phyloP scores from a whole-genome alignment of 2,797 vertebrate species.

The Girardinus metallicus region DNA sequence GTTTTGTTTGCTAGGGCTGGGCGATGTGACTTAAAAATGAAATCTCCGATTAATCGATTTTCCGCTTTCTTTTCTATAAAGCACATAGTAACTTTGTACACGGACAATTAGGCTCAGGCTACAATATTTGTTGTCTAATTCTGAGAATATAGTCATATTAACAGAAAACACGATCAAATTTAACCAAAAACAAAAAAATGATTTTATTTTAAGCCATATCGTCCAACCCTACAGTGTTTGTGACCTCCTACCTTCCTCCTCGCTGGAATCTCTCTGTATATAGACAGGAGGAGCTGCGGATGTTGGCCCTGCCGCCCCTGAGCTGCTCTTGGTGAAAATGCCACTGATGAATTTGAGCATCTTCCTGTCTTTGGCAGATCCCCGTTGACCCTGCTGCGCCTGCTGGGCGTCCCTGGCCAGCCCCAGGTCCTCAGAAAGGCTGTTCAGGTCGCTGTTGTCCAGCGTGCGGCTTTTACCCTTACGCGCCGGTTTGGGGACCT shows the following conservation, averaged over 20 bases:
- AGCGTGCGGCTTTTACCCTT: slow-evolving; percentile 95
- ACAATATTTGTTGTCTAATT: no score
- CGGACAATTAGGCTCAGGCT: no score
- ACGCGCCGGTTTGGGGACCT: slow-evolving; percentile 77
- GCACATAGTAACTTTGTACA: no score
- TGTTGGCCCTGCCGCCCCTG: slow-evolving; percentile 75
- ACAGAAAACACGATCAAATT: no score
- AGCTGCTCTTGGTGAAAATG: slow-evolving; percentile 93
- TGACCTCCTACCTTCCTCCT: slow-evolving; percentile 81
- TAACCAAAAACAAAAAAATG: no score
- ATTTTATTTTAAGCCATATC: no score
- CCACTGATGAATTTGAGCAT: slow-evolving; percentile 98
- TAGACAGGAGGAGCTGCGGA: slow-evolving; percentile 81
- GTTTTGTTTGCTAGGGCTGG: no score
- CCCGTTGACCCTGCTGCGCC: slow-evolving; percentile 74
- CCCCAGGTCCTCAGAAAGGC: slow-evolving; percentile 82
- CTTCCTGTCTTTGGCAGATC: slow-evolving; percentile 90
- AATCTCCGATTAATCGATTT: no score
- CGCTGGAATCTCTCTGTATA: slow-evolving; percentile 83
- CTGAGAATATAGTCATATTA: no score
- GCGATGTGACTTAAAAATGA: no score
- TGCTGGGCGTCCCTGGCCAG: slow-evolving; percentile 70
- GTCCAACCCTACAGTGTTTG: neutral
- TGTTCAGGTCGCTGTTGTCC: slow-evolving; percentile 94
- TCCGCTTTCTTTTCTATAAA: no score